Percentiles rank a stretch among this genome's conserved stretches.
Evolutionary conservation across 2,888 invertebrate species (phyloP).

Genomic region (Balanococcus diminutus): DNA sequence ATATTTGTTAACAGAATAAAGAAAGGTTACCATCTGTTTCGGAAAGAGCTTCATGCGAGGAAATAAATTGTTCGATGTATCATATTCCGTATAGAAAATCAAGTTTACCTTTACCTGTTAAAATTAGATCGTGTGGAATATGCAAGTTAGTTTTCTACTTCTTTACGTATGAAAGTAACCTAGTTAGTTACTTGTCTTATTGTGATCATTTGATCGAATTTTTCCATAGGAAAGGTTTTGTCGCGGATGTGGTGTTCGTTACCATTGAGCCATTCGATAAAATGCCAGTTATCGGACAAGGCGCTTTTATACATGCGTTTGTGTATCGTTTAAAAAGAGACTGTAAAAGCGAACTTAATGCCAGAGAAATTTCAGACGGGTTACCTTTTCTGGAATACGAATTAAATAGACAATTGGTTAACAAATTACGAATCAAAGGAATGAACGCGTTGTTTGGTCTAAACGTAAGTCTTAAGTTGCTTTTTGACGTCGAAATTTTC

Average conservation of each 20-base stretch:
- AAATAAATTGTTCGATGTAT: conserved; percentile 66
- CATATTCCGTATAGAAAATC: conserved; percentile 85
- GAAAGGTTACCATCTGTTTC: conserved; percentile 1
- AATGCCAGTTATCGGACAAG: conserved; percentile 74
- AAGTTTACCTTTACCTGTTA: conserved; percentile 75
- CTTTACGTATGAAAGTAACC: neutral
- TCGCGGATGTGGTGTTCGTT: conserved; percentile 88
- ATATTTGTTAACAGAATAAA: neutral
- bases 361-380: conserved; percentile 93
- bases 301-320: conserved; percentile 74
- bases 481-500: neutral
- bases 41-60: conserved; percentile 59
- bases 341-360: conserved; percentile 80
- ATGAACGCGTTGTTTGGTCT: conserved; percentile 94
- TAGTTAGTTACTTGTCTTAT: neutral
- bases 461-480: conserved; percentile 66
- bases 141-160: conserved; percentile 68
- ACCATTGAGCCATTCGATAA: conserved; percentile 85
- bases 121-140: conserved; percentile 73
- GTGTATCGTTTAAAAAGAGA: conserved; percentile 80
- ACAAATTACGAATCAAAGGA: conserved; percentile 89
- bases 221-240: conserved; percentile 71
- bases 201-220: neutral
- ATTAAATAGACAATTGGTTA: conserved; percentile 85
- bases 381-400: conserved; percentile 96